phyloP scores from a whole-genome alignment of 1,140 invertebrate species.

The Acromyrmex charruanus region DNA sequence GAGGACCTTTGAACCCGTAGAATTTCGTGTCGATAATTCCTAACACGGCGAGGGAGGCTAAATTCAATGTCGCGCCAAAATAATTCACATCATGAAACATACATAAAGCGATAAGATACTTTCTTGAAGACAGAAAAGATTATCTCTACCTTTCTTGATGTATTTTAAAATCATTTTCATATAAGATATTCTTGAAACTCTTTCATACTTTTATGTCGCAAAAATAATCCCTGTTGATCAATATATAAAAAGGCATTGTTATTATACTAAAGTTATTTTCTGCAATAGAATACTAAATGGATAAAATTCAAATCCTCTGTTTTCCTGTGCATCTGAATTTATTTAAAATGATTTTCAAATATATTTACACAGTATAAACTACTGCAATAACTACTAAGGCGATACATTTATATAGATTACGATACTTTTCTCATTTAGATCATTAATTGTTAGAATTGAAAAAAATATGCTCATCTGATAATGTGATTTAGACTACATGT shows the following conservation, averaged over 20 bases:
- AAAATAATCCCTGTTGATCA: not conserved
- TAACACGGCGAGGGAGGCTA: slow-evolving; percentile 1
- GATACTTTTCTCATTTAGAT: not conserved
- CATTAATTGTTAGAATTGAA: not conserved
- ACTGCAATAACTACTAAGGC: not conserved
- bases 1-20: slow-evolving; percentile 77
- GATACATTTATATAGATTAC: not conserved
- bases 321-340: not conserved
- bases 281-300: no score
- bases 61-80: slow-evolving; percentile 20
- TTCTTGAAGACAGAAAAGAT: not conserved
- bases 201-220: not conserved
- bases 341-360: not conserved
- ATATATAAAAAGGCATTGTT: not conserved
- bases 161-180: slow-evolving; percentile 1
- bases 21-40: slow-evolving; percentile 77
- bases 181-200: not conserved
- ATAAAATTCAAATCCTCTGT: not conserved
- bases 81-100: slow-evolving; percentile 1
- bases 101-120: slow-evolving; percentile 2
- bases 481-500: not conserved
- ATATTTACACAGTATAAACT: not conserved
- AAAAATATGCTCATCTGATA: not conserved
- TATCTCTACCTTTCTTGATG: not conserved
- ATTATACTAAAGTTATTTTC: not conserved